Evolutionary conservation across 2,797 vertebrate genomes (phyloP).

Genomic region (Sternarchorhynchus goeldii): DNA sequence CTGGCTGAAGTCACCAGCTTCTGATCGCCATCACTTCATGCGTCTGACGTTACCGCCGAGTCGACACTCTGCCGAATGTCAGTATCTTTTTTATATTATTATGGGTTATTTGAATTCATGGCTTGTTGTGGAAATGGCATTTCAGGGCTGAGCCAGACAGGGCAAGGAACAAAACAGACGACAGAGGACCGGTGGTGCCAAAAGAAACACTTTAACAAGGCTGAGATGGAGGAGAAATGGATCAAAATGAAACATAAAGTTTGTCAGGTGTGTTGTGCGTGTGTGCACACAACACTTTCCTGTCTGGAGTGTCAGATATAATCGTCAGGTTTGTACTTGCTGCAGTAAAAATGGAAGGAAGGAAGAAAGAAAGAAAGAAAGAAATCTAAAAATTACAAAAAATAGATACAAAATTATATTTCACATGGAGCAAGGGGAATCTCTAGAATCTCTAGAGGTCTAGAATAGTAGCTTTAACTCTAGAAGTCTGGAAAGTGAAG

Average conservation of each 20-base stretch:
- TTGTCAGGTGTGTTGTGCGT: slow-evolving; percentile 50
- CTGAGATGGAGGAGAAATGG: slow-evolving; percentile 65
- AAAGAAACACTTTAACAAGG: slow-evolving; percentile 40
- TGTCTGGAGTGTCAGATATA: no score
- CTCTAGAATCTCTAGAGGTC: no score
- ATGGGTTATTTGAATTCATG: slow-evolving; percentile 17
- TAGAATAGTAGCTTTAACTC: no score
- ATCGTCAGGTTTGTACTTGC: no score
- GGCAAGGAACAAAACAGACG: slow-evolving; percentile 3
- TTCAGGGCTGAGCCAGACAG: not conserved
- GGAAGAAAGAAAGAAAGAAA: not conserved
- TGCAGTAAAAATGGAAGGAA: not conserved
- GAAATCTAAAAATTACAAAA: no score
- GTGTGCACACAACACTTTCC: no score
- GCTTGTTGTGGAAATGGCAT: no score
- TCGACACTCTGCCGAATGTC: slow-evolving; percentile 13
- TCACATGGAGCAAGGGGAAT: no score
- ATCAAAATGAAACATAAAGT: slow-evolving; percentile 44
- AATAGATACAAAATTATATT: no score
- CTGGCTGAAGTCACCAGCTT: slow-evolving; percentile 85
- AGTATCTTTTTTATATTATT: slow-evolving; percentile 22
- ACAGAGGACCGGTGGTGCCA: not conserved
- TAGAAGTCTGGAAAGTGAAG: no score
- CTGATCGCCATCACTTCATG: slow-evolving; percentile 77
- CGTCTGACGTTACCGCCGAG: slow-evolving; percentile 75